A percentile compares a stretch with the other conserved stretches of the same genome.
These are phyloP conservation scores for Crossocerus cetratus DNA, from an alignment of 2,888 invertebrate genomes.

Conservation along the genomic window DNA sequence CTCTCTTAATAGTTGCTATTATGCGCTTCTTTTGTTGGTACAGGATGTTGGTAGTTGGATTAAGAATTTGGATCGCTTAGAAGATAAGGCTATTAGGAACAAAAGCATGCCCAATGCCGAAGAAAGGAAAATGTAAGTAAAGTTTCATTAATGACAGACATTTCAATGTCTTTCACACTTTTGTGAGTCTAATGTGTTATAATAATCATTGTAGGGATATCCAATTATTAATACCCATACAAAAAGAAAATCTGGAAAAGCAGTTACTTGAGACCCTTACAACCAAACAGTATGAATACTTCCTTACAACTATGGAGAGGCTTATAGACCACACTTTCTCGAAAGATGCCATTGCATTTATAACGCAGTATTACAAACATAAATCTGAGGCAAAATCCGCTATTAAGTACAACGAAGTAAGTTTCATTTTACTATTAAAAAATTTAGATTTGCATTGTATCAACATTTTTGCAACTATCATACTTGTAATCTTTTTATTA, in stretches of 20 bases:
- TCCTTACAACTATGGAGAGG: constrained; percentile 85
- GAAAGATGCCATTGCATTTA: constrained; percentile 84
- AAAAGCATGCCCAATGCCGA: too few species aligned
- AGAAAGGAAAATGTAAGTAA: constrained; percentile 77
- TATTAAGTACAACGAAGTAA: too few species aligned
- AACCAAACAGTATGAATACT: constrained; percentile 77
- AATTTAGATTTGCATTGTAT: too few species aligned
- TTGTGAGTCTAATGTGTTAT: not conserved
- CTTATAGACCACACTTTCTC: constrained; percentile 85
- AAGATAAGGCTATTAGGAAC: not conserved
- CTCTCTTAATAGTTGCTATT: constrained; percentile 10
- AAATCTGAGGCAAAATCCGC: too few species aligned
- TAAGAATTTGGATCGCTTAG: not conserved
- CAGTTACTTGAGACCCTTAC: not conserved
- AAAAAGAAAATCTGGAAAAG: not conserved
- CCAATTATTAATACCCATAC: not conserved
- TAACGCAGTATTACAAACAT: constrained; percentile 83
- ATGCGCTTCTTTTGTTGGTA: not conserved
- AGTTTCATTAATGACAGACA: not conserved
- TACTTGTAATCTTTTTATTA: constrained; percentile 38
- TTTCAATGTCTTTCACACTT: not conserved
- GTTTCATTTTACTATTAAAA: too few species aligned
- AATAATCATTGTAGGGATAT: constrained; percentile 9
- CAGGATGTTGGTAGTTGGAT: not conserved
- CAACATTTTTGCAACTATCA: too few species aligned